Evolutionary conservation across 2,113 vertebrate species (phyloP).

Genomic region (Podiceps cristatus): DNA sequence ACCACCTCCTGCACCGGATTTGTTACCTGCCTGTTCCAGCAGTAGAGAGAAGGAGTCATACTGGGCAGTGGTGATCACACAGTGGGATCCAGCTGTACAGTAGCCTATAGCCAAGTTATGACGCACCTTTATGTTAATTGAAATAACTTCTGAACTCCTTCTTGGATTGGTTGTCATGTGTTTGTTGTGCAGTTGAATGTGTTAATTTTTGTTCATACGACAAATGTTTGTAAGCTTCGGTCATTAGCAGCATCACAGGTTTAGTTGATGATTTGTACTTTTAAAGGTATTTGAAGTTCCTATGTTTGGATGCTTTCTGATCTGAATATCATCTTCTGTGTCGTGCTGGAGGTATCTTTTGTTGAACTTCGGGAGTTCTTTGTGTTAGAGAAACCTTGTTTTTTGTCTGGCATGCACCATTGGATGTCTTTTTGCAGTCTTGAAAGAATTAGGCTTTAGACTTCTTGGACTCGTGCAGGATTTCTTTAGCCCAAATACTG

Average conservation of each 20-base stretch:
- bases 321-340: not conserved
- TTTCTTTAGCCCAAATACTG: not conserved
- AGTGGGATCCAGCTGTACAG: not conserved
- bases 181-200: not conserved
- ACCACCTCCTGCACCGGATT: not conserved
- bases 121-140: not conserved
- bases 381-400: not conserved
- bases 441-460: not conserved
- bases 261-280: not conserved
- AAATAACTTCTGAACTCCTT: not conserved
- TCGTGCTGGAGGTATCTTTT: not conserved
- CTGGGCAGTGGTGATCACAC: not conserved
- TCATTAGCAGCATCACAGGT: not conserved
- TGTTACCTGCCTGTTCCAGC: not conserved
- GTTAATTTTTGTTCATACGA: not conserved
- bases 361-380: not conserved
- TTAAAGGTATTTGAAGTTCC: not conserved
- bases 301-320: not conserved
- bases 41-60: not conserved
- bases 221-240: not conserved
- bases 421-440: not conserved
- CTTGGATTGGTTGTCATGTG: rapidly evolving
- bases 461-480: not conserved
- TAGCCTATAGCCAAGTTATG: not conserved
- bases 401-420: not conserved